Percentiles rank a stretch among this genome's conserved stretches.
These are phyloP conservation scores for Calliphora vomitoria DNA, from an alignment of 2,888 invertebrate species.

Conservation along the genomic window DNA sequence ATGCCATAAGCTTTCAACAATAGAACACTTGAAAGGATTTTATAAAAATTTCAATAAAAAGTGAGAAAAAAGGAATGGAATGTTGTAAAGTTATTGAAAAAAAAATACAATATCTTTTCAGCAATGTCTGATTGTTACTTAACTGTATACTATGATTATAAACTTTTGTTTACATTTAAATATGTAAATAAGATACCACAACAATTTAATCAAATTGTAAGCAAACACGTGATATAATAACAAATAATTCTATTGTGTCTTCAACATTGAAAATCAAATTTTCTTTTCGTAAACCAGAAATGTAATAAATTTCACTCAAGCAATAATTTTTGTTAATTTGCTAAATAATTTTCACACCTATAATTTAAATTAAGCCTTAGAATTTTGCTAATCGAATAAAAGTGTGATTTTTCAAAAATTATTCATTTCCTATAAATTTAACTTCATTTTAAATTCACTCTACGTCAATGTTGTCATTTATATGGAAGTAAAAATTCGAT, in stretches of 20 bases:
- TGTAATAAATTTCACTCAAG: too few species aligned
- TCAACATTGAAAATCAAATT: too few species aligned
- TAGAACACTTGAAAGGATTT: neutral
- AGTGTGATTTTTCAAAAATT: neutral
- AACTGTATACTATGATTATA: neutral
- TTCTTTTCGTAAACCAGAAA: too few species aligned
- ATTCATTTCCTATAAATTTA: conserved; percentile 10
- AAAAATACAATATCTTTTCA: too few species aligned
- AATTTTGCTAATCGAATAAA: neutral
- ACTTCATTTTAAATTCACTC: neutral
- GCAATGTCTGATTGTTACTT: neutral
- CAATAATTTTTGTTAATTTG: neutral
- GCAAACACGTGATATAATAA: too few species aligned
- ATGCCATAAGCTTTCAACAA: neutral
- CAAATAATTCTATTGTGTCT: too few species aligned
- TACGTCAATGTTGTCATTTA: neutral
- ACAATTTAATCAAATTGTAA: too few species aligned
- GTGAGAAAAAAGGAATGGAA: neutral
- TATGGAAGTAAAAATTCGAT: conserved; percentile 1
- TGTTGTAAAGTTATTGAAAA: neutral
- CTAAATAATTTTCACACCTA: neutral
- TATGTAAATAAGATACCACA: too few species aligned
- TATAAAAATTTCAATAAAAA: neutral
- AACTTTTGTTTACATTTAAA: too few species aligned
- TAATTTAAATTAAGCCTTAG: neutral